Evolutionary conservation across 2,888 invertebrate genomes (phyloP), one percentile per base, ranked within the genome.

Genomic region (Noctua janthe): DNA sequence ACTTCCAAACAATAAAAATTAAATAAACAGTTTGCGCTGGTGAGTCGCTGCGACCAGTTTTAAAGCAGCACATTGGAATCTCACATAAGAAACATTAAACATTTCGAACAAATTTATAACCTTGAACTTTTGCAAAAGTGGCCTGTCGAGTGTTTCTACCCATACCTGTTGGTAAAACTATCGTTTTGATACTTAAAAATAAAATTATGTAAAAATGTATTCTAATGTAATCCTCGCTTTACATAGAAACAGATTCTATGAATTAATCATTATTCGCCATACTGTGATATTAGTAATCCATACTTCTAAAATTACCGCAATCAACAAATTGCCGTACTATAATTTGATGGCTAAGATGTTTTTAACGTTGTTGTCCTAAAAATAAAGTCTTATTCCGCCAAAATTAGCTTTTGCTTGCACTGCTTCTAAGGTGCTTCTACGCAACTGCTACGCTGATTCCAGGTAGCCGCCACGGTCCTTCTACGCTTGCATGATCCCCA

Each of bases 111-210:
- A 59, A 20, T 64, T 79, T 39, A 1, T 23, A 29, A 56, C 80
- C 74, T 73, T 73, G 82, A 73, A 39, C 49, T 56, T 81, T 72
- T 56, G 13, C n/a, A 59, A 62, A 49, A 17, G 47, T 54, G 15
- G n/a, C 35, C 20, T 56, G 11, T 56, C n/a, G 17, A 79, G 11
- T 59, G 49, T 49, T 2, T n/a, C n/a, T 17, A 39, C n/a, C 10
- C 23, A 77, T 23, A 5, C 3, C n/a, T 59, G 0, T 39, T 1
- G 8, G 0, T 13, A 15, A 17, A 39, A 78, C 29, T 51, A 7
- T 79, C 29, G 49, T 29, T 62, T 59, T 51, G 10, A 8, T 70
- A 80, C 51, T 29, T 54, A 71, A 39, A 79, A 70, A 43, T 43
- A 43, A 47, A 47, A 47, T 49, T 49, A 82, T 66, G 72, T 81